Conservation (phyloP, 1,140 invertebrate species). For the Atta colombica region DNA sequence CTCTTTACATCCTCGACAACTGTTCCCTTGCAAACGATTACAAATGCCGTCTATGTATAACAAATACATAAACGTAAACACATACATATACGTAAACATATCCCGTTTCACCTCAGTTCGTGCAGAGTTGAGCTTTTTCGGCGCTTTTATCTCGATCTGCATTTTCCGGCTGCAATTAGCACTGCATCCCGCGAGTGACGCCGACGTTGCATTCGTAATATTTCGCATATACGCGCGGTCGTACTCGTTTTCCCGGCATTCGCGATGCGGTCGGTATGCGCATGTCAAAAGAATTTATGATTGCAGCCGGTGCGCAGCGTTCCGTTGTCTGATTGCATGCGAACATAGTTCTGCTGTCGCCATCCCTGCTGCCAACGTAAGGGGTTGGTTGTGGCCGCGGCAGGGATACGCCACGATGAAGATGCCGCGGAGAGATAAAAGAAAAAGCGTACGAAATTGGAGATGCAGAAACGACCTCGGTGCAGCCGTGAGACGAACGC, state of each 20-base stretch:
- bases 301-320: constrained; percentile 15
- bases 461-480: not conserved
- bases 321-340: constrained; percentile 43
- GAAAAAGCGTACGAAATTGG: constrained; percentile 44
- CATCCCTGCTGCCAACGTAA: not conserved
- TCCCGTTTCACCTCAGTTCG: not conserved
- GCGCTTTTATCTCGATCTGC: constrained; percentile 25
- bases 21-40: no score
- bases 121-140: not conserved
- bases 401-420: constrained; percentile 18
- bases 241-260: constrained; percentile 2
- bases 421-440: constrained; percentile 38
- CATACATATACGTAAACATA: not conserved
- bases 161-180: constrained; percentile 36
- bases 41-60: not conserved
- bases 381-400: not conserved
- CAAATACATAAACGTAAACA: not conserved
- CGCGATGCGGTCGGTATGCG: constrained; percentile 39
- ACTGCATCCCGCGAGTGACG: constrained; percentile 10
- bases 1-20: no score
- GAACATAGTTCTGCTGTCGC: not conserved
- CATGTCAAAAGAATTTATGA: constrained; percentile 51
- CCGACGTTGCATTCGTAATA: constrained; percentile 45
- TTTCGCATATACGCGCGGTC: constrained; percentile 1
- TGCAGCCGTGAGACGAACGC: not conserved